A percentile compares a stretch with the other conserved stretches of the same genome.
Conservation (phyloP, 1,140 invertebrate genomes). For the Platorchestia sp. region DNA sequence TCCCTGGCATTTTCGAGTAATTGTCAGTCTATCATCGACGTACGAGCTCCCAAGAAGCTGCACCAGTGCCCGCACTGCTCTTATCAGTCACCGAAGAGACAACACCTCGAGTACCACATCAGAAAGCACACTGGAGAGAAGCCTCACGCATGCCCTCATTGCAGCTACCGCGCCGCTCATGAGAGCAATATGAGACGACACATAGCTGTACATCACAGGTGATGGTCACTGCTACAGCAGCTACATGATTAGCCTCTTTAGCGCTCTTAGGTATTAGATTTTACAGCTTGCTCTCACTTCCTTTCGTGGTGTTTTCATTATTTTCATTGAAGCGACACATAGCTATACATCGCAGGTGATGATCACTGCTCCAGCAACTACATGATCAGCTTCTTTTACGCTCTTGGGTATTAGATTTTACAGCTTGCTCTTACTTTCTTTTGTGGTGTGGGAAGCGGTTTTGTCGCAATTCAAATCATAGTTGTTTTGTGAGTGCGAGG, state of each 20-base stretch:
- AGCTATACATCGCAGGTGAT: constrained; percentile 5
- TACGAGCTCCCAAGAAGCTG: background rate
- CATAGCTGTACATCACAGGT: constrained; percentile 17
- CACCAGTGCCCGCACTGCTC: constrained; percentile 26
- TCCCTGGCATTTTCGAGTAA: background rate
- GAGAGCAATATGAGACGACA: constrained; percentile 21
- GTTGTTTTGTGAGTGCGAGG: background rate
- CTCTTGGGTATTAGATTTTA: background rate
- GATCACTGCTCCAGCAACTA: background rate
- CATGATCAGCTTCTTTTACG: background rate
- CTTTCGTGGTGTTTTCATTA: no score
- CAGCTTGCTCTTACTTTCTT: background rate
- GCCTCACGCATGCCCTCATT: constrained; percentile 53
- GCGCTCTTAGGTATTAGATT: background rate
- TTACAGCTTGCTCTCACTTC: background rate
- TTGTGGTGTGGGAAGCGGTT: background rate
- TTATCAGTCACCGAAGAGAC: constrained; percentile 43
- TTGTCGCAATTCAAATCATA: background rate
- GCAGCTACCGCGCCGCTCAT: constrained; percentile 41
- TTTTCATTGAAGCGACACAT: background rate
- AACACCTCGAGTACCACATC: constrained; percentile 53
- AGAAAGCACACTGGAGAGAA: constrained; percentile 57
- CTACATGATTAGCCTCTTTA: background rate
- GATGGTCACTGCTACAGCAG: background rate
- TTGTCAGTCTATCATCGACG: background rate